phyloP scores from a whole-genome alignment of 1,140 invertebrate genomes.

The Megathymus violae region DNA sequence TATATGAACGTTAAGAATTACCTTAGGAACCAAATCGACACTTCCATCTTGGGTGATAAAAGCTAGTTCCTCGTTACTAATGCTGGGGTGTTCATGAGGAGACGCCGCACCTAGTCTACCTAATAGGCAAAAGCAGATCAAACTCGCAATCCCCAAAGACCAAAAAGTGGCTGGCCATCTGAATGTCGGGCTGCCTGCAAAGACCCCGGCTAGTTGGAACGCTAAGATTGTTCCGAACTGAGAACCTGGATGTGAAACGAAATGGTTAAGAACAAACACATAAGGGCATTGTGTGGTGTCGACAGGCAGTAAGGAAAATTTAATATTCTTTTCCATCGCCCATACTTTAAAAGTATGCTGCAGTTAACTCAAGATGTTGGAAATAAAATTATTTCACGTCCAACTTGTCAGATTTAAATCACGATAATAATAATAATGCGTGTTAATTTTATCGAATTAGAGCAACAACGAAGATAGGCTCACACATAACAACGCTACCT shows the following conservation, averaged over 20 bases:
- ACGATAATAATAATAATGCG: too few relatives aligned
- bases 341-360: too few relatives aligned
- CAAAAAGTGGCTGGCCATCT: conserved; percentile 85
- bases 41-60: conserved; percentile 77
- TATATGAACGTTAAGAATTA: conserved; percentile 18
- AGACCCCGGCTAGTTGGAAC: conserved; percentile 74
- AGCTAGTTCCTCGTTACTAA: conserved; percentile 83
- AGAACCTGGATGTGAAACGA: conserved; percentile 44
- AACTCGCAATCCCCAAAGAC: conserved; percentile 82
- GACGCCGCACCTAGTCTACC: conserved; percentile 65
- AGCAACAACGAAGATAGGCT: too few relatives aligned
- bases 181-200: conserved; percentile 58
- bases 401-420: too few relatives aligned
- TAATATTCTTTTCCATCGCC: too few relatives aligned
- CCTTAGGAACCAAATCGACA: conserved; percentile 48
- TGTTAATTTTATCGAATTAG: too few relatives aligned
- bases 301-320: too few relatives aligned
- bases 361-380: too few relatives aligned
- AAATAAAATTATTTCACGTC: too few relatives aligned
- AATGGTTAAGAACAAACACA: background rate
- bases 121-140: conserved; percentile 68
- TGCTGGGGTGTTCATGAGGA: conserved; percentile 85
- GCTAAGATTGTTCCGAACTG: conserved; percentile 78
- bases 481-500: too few relatives aligned
- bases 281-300: too few relatives aligned